phyloP scores from a whole-genome alignment of 2,888 invertebrate genomes.

The Ischnus inquisitorius region DNA sequence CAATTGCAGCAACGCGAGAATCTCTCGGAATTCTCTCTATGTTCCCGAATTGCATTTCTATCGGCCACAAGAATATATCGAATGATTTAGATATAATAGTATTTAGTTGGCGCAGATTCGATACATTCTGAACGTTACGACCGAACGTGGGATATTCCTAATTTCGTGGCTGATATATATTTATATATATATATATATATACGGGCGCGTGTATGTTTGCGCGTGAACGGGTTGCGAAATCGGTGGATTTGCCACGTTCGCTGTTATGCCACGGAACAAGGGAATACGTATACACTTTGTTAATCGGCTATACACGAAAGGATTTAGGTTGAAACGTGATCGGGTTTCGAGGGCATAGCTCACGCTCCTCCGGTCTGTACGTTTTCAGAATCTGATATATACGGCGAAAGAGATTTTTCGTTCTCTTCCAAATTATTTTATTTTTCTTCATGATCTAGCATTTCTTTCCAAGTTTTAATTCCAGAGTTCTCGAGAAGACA shows the following conservation, averaged over 20 bases:
- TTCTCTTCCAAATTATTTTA: too few species aligned
- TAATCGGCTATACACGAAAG: conserved; percentile 25
- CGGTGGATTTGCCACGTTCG: neutral
- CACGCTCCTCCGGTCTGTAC: neutral
- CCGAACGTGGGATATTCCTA: conserved; percentile 32
- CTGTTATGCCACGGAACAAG: conserved; percentile 18
- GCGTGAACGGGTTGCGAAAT: conserved; percentile 6
- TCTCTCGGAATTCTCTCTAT: conserved; percentile 1
- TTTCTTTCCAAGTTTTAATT: too few species aligned
- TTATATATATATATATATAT: too few species aligned
- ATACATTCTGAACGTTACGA: neutral
- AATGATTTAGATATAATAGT: conserved; percentile 4
- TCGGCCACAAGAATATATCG: neutral
- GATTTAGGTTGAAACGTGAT: conserved; percentile 39
- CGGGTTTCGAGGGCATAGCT: conserved; percentile 17
- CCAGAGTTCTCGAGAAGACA: too few species aligned
- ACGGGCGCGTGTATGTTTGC: neutral
- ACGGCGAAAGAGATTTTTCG: neutral
- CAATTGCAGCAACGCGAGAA: conserved; percentile 18
- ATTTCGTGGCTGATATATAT: conserved; percentile 6
- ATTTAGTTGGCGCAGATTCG: conserved; percentile 4
- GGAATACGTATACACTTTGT: conserved; percentile 13
- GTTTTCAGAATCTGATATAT: neutral
- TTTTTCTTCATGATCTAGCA: too few species aligned
- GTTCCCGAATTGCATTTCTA: neutral